phyloP scores from a whole-genome alignment of 1,140 invertebrate species.

The Drosophila ananassae region DNA sequence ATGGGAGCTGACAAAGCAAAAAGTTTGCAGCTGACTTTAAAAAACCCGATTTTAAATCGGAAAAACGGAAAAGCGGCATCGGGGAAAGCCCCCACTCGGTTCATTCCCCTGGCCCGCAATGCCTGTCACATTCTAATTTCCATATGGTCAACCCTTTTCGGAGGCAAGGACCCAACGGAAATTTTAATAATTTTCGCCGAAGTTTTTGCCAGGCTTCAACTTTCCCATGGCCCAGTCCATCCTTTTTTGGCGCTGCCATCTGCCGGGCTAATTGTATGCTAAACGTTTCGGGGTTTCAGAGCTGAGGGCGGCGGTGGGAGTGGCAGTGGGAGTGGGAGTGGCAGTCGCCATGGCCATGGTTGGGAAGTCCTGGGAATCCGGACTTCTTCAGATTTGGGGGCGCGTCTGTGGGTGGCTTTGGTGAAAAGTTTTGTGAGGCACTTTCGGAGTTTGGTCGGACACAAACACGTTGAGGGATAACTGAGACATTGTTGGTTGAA shows the following conservation, averaged over 20 bases:
- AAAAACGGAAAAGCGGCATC: slow-evolving; percentile 1
- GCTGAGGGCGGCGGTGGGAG: not conserved
- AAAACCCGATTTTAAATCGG: slow-evolving; percentile 1
- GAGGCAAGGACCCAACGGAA: slow-evolving; percentile 64
- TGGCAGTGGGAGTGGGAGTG: not conserved
- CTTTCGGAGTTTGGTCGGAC: slow-evolving; percentile 48
- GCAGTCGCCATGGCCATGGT: slow-evolving; percentile 15
- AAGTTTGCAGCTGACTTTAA: slow-evolving; percentile 54
- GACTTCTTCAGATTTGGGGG: slow-evolving; percentile 41
- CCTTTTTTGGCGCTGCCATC: slow-evolving; percentile 35
- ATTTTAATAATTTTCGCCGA: slow-evolving; percentile 79
- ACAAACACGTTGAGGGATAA: slow-evolving; percentile 32
- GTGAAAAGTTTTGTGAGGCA: slow-evolving; percentile 66
- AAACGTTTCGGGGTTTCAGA: slow-evolving; percentile 58
- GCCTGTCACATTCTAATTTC: slow-evolving; percentile 81
- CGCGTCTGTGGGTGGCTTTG: slow-evolving; percentile 34
- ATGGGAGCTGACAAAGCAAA: slow-evolving; percentile 59
- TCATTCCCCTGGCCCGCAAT: slow-evolving; percentile 14
- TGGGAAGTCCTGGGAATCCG: slow-evolving; percentile 27
- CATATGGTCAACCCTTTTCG: slow-evolving; percentile 79
- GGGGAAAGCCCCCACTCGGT: not conserved
- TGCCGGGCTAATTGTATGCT: slow-evolving; percentile 77
- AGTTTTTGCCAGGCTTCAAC: slow-evolving; percentile 66
- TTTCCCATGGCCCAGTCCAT: slow-evolving; percentile 23
- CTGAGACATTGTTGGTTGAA: slow-evolving; percentile 44